Percentiles rank a stretch among this genome's conserved stretches.
phyloP scores from a whole-genome alignment of 2,113 vertebrate species.

The Tinamus guttatus region DNA sequence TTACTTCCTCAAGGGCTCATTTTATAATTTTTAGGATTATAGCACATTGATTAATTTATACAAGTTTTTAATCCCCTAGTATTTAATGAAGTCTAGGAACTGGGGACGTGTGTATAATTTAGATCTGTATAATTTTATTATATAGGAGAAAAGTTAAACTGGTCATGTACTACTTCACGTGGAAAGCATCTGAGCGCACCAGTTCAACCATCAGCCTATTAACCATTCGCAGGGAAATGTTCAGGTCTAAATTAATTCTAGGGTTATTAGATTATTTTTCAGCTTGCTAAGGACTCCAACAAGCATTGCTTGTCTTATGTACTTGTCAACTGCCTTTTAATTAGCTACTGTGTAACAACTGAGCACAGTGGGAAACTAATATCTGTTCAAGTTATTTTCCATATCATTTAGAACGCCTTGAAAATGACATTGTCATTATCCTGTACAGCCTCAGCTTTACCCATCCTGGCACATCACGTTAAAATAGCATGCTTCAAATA shows the following conservation, averaged over 20 bases:
- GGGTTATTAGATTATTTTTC: constrained; percentile 62
- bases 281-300: constrained; percentile 53
- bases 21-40: constrained; percentile 85
- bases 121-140: constrained; percentile 80
- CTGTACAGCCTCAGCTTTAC: not conserved
- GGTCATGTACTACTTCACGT: constrained; percentile 42
- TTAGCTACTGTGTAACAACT: constrained; percentile 64
- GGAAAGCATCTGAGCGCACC: constrained; percentile 42
- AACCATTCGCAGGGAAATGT: constrained; percentile 53
- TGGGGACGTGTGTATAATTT: constrained; percentile 77
- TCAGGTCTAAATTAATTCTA: constrained; percentile 52
- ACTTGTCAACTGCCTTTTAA: constrained; percentile 72
- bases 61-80: constrained; percentile 83
- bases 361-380: constrained; percentile 69
- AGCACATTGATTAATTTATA: constrained; percentile 85
- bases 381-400: constrained; percentile 60
- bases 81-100: constrained; percentile 83
- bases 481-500: not conserved
- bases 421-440: constrained; percentile 30
- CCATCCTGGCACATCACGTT: not conserved
- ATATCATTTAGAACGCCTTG: constrained; percentile 12
- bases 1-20: constrained; percentile 82
- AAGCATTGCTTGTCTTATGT: constrained; percentile 50
- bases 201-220: constrained; percentile 35
- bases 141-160: constrained; percentile 64